Evolutionary conservation across 2,888 invertebrate genomes (phyloP).

Genomic region (Harpalus rubripes): DNA sequence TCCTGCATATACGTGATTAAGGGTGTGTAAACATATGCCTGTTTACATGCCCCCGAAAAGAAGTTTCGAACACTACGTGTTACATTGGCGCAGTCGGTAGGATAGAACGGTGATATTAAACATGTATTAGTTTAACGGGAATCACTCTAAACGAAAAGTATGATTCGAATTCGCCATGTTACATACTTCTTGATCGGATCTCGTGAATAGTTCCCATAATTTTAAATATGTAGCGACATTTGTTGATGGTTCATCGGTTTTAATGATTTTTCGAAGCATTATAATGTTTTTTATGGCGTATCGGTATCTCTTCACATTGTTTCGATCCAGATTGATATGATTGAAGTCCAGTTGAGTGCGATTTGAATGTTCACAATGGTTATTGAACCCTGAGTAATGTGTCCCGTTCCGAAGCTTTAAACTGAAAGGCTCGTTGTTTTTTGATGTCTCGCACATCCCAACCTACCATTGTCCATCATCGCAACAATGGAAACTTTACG

Average conservation of each 20-base stretch:
- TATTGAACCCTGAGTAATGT: constrained; percentile 19
- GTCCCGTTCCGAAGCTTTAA: constrained; percentile 9
- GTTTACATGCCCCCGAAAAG: too few relatives aligned
- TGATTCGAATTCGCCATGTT: too few relatives aligned
- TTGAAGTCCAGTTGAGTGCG: constrained; percentile 1
- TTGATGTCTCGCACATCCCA: constrained; percentile 22
- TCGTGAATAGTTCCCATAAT: too few relatives aligned
- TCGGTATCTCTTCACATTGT: neutral
- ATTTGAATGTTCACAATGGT: constrained; percentile 18
- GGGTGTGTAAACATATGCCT: too few relatives aligned
- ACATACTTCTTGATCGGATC: too few relatives aligned
- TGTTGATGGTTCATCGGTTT: neutral
- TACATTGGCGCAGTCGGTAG: too few relatives aligned
- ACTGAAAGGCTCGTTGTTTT: constrained; percentile 10
- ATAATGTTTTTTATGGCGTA: neutral
- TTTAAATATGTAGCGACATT: too few relatives aligned
- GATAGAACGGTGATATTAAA: too few relatives aligned
- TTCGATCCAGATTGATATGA: neutral
- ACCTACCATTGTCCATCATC: constrained; percentile 2
- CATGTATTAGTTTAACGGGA: too few relatives aligned
- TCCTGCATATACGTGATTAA: too few relatives aligned
- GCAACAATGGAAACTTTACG: constrained; percentile 9
- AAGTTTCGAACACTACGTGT: too few relatives aligned
- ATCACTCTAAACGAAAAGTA: too few relatives aligned
- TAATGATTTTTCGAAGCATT: neutral